A percentile compares a stretch with the other conserved stretches of the same genome.
These are phyloP conservation scores for Caenorhabditis elegans DNA, from an alignment of 1,140 invertebrate species.

Conservation along the genomic window DNA sequence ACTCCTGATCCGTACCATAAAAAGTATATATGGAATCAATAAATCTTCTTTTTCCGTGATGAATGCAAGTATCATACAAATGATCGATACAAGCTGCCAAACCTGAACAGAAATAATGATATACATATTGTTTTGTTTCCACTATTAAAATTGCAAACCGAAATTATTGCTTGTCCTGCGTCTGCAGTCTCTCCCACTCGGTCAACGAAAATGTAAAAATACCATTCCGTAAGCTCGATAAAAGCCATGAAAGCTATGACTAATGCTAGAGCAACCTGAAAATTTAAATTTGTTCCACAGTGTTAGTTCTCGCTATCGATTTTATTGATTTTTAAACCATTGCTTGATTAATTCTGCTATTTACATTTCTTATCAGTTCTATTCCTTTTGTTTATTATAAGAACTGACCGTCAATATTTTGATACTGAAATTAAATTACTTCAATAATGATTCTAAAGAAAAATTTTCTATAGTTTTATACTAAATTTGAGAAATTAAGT, in stretches of 20 bases:
- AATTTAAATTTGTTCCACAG: neutral
- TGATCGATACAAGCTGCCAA: neutral
- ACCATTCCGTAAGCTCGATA: neutral
- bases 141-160: neutral
- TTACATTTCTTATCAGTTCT: neutral
- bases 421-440: too few relatives aligned
- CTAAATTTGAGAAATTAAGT: too few relatives aligned
- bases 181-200: neutral
- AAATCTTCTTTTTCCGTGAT: neutral
- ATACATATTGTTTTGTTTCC: neutral
- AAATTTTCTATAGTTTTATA: too few relatives aligned
- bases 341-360: too few relatives aligned
- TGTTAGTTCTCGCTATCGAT: too few relatives aligned
- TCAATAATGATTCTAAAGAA: too few relatives aligned
- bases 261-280: neutral
- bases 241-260: slow-evolving; percentile 7
- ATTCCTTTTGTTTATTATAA: too few relatives aligned
- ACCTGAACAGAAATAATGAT: neutral
- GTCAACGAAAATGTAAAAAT: slow-evolving; percentile 10
- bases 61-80: neutral
- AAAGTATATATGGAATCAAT: neutral
- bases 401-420: too few relatives aligned
- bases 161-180: neutral
- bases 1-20: too few relatives aligned
- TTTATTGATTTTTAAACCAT: too few relatives aligned